Base-by-base conservation (phyloP, 2,888 invertebrate species). In the Exocentrus adspersus region DNA sequence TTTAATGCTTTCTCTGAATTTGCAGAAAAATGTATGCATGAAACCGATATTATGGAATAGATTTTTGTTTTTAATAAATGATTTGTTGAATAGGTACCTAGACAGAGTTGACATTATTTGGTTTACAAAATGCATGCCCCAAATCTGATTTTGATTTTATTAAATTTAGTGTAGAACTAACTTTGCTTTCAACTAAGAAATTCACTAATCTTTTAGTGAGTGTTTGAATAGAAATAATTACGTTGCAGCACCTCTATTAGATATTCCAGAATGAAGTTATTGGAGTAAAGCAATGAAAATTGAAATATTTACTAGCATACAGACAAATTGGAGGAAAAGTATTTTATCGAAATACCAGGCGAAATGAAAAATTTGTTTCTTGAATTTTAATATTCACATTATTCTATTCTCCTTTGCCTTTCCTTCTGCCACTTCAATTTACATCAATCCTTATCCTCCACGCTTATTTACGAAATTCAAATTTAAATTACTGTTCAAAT, bases 371-470 rank as follows among this genome's bases (percentile, higher is more conserved):
- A 72, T 72, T 72, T 72, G 73, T 73, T 72, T 70, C 72, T 70
- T 67, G 73, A 70, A 73, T 73, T 73, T 71, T 72, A 73, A 73
- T 73, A 71, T 73, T 71, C 71, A 68, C 70, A 71, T 72, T 73
- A 72, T 71, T 70, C 67, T 60, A 58, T 71, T 70, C 70, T 67
- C 68, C 68, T 72, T 72, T 69, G 62, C 58, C 64, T 58, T 64
- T 66, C 62, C 60, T 68, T 65, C 67, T 65, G 62, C 67, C 64
- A 60, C 70, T 66, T 65, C 70, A 68, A 68, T 67, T 69, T 62
- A 69, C 69, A 69, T 69, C 69, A 67, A 69, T 67, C 65, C 64
- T 69, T 59, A 69, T 67, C 66, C 63, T 65, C 64, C 60, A 48
- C 56, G 64, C 69, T 67, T 58, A 65, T 69, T 69, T 62, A 64